A percentile compares a stretch with the other conserved stretches of the same genome.
Evolutionary conservation across 2,113 vertebrate species (phyloP).

Genomic region (Ellobius talpinus): DNA sequence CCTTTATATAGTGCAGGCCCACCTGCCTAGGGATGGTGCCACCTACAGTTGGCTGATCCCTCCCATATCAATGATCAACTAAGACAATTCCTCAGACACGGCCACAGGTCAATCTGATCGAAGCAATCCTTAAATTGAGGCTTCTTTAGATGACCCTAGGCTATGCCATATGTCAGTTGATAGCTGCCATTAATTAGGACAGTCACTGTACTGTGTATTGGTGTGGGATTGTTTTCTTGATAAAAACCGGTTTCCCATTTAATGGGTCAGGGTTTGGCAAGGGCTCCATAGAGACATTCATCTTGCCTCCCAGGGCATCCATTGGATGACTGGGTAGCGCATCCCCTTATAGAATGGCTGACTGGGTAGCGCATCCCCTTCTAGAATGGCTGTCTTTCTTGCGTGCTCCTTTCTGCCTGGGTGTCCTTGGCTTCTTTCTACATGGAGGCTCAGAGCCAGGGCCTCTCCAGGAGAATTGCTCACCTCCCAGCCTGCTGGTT

Average conservation of each 20-base stretch:
- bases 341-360: not conserved
- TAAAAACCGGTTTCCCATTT: not conserved
- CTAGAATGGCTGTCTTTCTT: not conserved
- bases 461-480: not conserved
- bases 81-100: not conserved
- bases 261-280: not conserved
- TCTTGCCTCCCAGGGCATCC: not conserved
- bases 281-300: not conserved
- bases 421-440: not conserved
- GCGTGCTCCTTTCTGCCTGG: no score
- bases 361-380: not conserved
- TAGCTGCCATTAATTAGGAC: not conserved
- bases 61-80: not conserved
- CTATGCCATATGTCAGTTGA: not conserved
- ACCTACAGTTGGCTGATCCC: not conserved
- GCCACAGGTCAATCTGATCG: not conserved
- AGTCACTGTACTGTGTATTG: not conserved
- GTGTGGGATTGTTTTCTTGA: not conserved
- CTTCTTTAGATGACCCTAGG: not conserved
- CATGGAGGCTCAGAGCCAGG: no score
- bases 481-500: not conserved
- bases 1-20: not conserved
- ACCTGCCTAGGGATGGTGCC: not conserved
- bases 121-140: not conserved
- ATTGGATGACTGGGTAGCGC: not conserved